phyloP scores from a whole-genome alignment of 2,797 vertebrate species.

The Peromyscus aztecus region DNA sequence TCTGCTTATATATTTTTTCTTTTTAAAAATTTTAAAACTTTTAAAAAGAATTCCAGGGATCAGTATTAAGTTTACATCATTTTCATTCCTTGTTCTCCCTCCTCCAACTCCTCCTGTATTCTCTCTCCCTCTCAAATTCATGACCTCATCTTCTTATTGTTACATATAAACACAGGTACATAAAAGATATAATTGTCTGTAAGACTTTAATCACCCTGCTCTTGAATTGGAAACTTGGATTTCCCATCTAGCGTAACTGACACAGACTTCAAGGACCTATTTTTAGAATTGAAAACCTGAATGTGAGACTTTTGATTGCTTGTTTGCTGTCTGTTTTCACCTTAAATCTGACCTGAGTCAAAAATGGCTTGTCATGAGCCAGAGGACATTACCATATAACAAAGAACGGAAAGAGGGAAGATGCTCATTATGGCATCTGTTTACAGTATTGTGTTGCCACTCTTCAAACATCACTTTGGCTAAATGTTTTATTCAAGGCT shows the following conservation, averaged over 20 bases:
- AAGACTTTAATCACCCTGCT: not conserved
- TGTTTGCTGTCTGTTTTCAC: not conserved
- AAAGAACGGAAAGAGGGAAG: not conserved
- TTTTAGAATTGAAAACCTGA: conserved; percentile 17
- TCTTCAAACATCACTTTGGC: not conserved
- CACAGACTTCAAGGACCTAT: not conserved
- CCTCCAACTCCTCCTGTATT: not conserved
- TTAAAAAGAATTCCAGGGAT: not conserved
- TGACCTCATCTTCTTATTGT: not conserved
- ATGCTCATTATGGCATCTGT: not conserved
- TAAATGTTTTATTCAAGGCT: not conserved
- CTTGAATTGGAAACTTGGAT: conserved; percentile 3
- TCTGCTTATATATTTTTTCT: not conserved
- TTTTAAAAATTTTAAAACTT: not conserved
- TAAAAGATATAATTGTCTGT: not conserved
- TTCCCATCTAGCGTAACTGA: not conserved
- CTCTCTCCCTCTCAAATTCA: not conserved
- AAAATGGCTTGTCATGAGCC: not conserved
- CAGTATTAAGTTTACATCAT: not conserved
- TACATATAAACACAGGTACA: not conserved
- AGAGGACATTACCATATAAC: not conserved
- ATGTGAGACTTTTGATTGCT: not conserved
- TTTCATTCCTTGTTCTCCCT: not conserved
- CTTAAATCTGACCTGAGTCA: not conserved
- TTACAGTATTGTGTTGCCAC: not conserved